Evolutionary conservation across 1,140 invertebrate genomes (phyloP).

Genomic region (Cyclargus thomasi): DNA sequence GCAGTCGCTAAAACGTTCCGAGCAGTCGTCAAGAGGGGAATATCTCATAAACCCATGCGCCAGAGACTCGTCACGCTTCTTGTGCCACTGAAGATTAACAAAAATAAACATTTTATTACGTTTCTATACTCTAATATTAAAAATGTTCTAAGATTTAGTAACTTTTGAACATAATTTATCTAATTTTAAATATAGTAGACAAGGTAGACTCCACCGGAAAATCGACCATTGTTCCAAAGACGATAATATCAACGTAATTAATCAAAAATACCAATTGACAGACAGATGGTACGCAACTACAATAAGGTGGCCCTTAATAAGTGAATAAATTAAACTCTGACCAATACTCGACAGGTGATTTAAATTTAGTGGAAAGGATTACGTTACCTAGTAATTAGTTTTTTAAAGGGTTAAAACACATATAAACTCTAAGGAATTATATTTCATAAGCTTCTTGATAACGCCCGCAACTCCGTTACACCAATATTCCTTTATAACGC

Average conservation of each 20-base stretch:
- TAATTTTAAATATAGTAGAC: background rate
- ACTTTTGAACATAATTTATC: background rate
- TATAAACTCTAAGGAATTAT: no score
- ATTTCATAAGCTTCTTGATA: no score
- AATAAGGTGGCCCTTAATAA: background rate
- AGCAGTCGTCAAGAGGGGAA: slow-evolving; percentile 93
- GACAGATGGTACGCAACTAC: background rate
- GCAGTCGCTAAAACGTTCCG: slow-evolving; percentile 83
- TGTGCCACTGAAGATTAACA: slow-evolving; percentile 91
- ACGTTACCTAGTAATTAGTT: background rate
- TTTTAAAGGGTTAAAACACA: background rate
- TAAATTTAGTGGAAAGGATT: slow-evolving; percentile 4
- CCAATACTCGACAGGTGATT: background rate
- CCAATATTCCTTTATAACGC: no score
- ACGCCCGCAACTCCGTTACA: no score
- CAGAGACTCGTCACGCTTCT: slow-evolving; percentile 96
- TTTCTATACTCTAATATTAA: background rate
- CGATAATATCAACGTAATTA: background rate
- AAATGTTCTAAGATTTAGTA: background rate
- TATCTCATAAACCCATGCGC: slow-evolving; percentile 96
- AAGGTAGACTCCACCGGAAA: background rate
- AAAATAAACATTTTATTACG: no score
- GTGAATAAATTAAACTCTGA: slow-evolving; percentile 4
- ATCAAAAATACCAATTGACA: slow-evolving; percentile 1
- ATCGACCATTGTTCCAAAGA: background rate